These are phyloP conservation scores for Odontomachus brunneus DNA, from an alignment of 1,140 invertebrate genomes.

Conservation along the genomic window DNA sequence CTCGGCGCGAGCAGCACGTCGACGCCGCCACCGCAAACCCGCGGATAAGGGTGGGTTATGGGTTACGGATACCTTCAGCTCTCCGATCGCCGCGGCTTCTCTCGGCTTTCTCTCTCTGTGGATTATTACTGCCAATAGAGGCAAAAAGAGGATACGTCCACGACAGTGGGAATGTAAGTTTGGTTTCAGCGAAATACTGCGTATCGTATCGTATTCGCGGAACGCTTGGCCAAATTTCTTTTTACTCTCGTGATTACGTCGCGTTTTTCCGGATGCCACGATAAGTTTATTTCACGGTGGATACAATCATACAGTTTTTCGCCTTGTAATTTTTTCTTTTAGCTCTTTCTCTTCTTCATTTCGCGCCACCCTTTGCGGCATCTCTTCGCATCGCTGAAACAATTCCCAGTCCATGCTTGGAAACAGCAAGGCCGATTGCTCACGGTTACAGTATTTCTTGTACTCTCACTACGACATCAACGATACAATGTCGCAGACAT, in stretches of 20 bases:
- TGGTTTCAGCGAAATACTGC: conserved; percentile 42
- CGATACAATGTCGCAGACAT: neutral
- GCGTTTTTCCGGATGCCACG: too few relatives aligned
- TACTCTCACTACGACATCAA: neutral
- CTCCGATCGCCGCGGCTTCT: conserved; percentile 47
- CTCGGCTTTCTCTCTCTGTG: conserved; percentile 24
- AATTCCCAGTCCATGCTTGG: too few relatives aligned
- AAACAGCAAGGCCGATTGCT: too few relatives aligned
- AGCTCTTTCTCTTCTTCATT: too few relatives aligned
- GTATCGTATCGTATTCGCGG: too few relatives aligned
- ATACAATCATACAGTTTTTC: too few relatives aligned
- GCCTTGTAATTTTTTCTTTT: too few relatives aligned
- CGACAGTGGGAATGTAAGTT: conserved; percentile 50
- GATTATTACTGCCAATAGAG: conserved; percentile 60
- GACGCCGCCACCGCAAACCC: conserved; percentile 47
- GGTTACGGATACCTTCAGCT: conserved; percentile 60
- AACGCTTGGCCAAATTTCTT: too few relatives aligned
- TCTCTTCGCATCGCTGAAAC: too few relatives aligned
- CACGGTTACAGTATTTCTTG: neutral
- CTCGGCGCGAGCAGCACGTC: conserved; percentile 1
- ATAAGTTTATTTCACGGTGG: too few relatives aligned
- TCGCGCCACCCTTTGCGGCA: too few relatives aligned
- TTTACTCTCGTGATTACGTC: too few relatives aligned
- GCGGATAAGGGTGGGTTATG: conserved; percentile 61
- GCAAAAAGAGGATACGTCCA: conserved; percentile 29